These are phyloP conservation scores for Pantherophis guttatus DNA, from an alignment of 2,113 vertebrate genomes.

Conservation along the genomic window DNA sequence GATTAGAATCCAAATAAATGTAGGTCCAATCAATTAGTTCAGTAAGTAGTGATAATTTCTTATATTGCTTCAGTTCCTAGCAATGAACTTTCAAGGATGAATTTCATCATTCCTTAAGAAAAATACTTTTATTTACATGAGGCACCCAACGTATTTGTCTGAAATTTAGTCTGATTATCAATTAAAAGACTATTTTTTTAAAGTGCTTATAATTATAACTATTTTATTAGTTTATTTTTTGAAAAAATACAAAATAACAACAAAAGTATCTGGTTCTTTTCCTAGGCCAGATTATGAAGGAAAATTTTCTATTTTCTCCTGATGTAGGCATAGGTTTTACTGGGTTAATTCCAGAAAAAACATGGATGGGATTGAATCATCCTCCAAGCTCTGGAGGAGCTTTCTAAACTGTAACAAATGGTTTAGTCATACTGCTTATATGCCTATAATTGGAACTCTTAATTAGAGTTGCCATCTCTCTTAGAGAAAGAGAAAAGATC, in stretches of 20 bases:
- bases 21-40: not conserved
- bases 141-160: not conserved
- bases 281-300: not conserved
- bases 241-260: not conserved
- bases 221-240: not conserved
- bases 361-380: not conserved
- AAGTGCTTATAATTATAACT: not conserved
- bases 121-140: not conserved
- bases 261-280: not conserved
- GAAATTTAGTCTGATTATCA: not conserved
- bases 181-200: not conserved
- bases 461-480: constrained; percentile 7
- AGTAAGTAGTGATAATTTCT: not conserved
- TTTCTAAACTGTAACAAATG: not conserved
- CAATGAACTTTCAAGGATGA: not conserved
- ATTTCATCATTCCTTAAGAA: not conserved
- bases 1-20: no score
- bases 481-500: constrained; percentile 1
- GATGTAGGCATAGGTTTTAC: not conserved
- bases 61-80: not conserved
- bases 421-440: not conserved
- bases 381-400: not conserved
- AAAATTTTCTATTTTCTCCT: not conserved
- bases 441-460: constrained; percentile 7
- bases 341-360: not conserved